Conservation (phyloP, 2,888 invertebrate species). For the Aspidiotus destructor region DNA sequence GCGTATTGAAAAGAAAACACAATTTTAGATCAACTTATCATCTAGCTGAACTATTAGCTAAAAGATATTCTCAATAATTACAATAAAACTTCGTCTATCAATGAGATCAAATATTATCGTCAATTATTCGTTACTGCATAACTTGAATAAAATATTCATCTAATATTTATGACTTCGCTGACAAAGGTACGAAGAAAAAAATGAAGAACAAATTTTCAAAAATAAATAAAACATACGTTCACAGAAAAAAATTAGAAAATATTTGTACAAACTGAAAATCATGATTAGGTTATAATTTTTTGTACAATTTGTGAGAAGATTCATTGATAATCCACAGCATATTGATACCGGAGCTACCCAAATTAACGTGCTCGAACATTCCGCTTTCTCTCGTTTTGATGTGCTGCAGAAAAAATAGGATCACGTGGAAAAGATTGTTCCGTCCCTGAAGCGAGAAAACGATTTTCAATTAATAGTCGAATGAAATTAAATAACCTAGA, state of each 20-base stretch:
- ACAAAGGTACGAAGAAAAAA: not conserved
- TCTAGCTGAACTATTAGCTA: too few relatives aligned
- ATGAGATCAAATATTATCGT: too few relatives aligned
- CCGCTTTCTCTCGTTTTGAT: constrained; percentile 64
- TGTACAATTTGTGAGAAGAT: not conserved
- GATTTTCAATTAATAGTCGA: too few relatives aligned
- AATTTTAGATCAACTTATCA: too few relatives aligned
- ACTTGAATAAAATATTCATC: too few relatives aligned
- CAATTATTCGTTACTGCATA: too few relatives aligned
- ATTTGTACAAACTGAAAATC: not conserved
- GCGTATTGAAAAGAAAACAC: too few relatives aligned
- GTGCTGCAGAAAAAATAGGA: constrained; percentile 69
- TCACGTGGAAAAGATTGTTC: constrained; percentile 78
- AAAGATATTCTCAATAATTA: too few relatives aligned
- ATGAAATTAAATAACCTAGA: too few relatives aligned
- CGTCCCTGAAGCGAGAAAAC: constrained; percentile 53
- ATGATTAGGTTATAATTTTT: not conserved
- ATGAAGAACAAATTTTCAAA: not conserved
- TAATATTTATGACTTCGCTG: too few relatives aligned
- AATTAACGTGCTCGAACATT: constrained; percentile 64
- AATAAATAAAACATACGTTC: not conserved
- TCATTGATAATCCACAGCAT: constrained; percentile 62
- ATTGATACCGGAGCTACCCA: constrained; percentile 72
- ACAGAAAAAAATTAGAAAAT: not conserved
- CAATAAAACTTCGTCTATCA: too few relatives aligned